Base-by-base conservation (phyloP, 1,140 invertebrate species). In the Radopholus similis region DNA sequence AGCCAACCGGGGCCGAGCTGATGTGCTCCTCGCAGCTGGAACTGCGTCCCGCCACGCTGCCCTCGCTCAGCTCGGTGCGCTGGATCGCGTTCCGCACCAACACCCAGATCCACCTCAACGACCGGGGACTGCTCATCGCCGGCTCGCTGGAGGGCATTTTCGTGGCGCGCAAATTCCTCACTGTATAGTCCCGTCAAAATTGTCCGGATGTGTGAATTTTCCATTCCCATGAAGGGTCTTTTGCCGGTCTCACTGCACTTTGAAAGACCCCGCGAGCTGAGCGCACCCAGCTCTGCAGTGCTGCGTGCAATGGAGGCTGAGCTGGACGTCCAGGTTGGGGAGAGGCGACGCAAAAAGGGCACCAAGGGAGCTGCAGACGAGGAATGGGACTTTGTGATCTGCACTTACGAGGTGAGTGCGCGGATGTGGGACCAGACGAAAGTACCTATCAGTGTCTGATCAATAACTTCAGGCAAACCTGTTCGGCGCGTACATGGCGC, bases 21-120 rank as follows among this genome's bases (percentile, higher is more conserved):
- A 34, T 59, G 23, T 70, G 64, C 56, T 62, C 54, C 35, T 66
- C 59, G 26, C 62, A 58, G 35, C 75, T 74, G 42, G 73, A 74
- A 40, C 30, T 74, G 30, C 54, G 72, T n/a, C 60, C 72, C 8
- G 54, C 68, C 11, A 72, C 71, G 4, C 47, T 74, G 8, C 66
- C 68, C 42, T 53, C 40, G 13, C 55, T 76, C 40, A 68, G 71
- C 42, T 60, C 72, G 5, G 57, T 74, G 18, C 34, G 73, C 26
- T 76, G 72, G 72, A 74, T 74, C 37, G 72, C 72, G 32, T 58
- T 72, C 37, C 53, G 68, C 26, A 74, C 72, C 47, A 74, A 74
- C 40, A 74, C 72, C 11, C 72, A 74, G 49, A 74, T 74, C 34
- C 72, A 74, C n/a, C 75, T 74, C n/a, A 66, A 60, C 21, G 23